Conservation (phyloP, 2,113 vertebrate species). For the Antechinus stuartii region DNA sequence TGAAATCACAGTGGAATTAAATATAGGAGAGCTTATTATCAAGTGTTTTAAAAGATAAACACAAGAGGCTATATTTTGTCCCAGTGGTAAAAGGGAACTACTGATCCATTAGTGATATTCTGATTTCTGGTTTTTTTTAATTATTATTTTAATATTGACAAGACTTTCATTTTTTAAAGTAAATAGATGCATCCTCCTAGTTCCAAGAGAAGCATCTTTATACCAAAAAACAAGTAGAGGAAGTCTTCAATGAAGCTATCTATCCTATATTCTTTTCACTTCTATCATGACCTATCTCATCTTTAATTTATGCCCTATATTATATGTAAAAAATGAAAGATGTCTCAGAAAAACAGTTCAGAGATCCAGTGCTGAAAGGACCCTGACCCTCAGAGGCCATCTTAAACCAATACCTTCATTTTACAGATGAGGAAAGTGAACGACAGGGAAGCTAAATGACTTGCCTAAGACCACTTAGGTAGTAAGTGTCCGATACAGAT, state of each 20-base stretch:
- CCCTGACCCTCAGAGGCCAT: neutral
- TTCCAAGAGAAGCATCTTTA: neutral
- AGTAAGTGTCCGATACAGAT: neutral
- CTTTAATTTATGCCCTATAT: neutral
- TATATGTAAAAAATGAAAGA: neutral
- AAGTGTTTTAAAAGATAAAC: too few species aligned
- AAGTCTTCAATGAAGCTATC: neutral
- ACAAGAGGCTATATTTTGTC: too few species aligned
- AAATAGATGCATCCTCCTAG: neutral
- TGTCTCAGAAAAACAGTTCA: neutral
- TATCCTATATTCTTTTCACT: neutral
- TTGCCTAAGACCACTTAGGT: neutral
- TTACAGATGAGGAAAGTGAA: neutral
- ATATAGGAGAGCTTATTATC: too few species aligned
- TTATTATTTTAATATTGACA: neutral
- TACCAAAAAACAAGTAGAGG: neutral
- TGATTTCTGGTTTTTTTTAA: neutral
- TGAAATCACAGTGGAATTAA: neutral
- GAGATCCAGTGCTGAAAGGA: neutral
- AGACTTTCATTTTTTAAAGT: neutral
- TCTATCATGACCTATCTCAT: neutral
- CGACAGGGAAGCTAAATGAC: neutral
- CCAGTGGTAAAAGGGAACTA: neutral
- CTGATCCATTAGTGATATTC: neutral
- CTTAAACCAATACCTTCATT: neutral